Evolutionary conservation across 92 coral and sea anemone species (phyloP), one percentile per base, ranked within the genome.

Genomic region (Phenganax subtilis): DNA sequence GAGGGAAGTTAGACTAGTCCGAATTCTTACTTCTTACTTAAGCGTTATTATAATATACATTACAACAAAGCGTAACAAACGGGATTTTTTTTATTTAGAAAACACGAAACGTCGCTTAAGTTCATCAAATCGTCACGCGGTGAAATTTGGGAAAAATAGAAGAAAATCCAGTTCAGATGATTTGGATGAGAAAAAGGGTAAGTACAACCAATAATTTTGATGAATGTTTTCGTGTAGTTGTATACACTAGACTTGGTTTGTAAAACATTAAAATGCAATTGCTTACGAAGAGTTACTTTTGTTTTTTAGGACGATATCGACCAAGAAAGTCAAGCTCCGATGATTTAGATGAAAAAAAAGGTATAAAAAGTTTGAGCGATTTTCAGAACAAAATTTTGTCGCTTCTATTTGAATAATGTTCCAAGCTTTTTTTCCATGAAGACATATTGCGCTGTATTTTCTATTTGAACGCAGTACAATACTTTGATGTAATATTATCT

Each of bases 301-400:
- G 31, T 25, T 68, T 27, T 12, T 30, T 52, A 68, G 73, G 53
- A 68, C 73, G 59, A 65, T 63, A 10, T 29, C 51, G 29, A 20
- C 29, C 58, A n/a, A 54, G 74, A 51, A 79, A 79, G 54, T 79
- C 83, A 9, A 79, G 83, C 15, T 79, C 83, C 15, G 83, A 79
- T 29, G 83, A 79, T 25, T 51, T 79, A 7, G 83, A 79, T 51
- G 83, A 79, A 31, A 79, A 79, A 52, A 79, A 79, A 79, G 83
- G 83, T 63, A 54, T 60, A 44, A n/a, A 72, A 17, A 14, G 47
- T 37, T 37, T 5, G 47, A 37, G 47, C 6, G 47, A 37, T 37
- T 37, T 37, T 37, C 47, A 37, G 47, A 37, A 37, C 47, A 37
- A 37, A 37, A 37, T 37, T 5, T 37, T 37, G 47, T 37, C 5